Evolutionary conservation across 2,113 vertebrate genomes (phyloP), one percentile per base, ranked within the genome.

Genomic region (Dasyornis broadbenti): DNA sequence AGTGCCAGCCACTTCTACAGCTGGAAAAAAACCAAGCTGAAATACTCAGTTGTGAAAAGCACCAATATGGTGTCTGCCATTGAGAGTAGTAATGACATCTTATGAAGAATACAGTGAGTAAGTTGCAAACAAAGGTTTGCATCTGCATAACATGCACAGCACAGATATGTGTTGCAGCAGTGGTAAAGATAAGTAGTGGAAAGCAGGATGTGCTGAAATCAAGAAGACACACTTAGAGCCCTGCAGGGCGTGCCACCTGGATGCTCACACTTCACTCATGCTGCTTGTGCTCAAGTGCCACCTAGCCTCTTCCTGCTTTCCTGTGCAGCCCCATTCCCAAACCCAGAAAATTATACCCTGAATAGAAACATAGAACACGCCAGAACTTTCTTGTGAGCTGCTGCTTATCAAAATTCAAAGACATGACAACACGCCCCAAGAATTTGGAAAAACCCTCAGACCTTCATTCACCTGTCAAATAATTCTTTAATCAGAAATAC

Each of bases 141-240:
- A 45, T 42, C 37, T 7, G 5, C 33, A 11, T 19, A 52, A 60
- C 2, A 22, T 60, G 40, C 20, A 28, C 7, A 21, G 39, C 28
- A 60, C 45, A 68, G 42, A 40, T 22, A 53, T 6, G 10, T 23
- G 50, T 0, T 53, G 68, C 75, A 78, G 31, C 53, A 79, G 27
- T 18, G 14, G 19, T 60, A 37, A 45, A 80, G 30, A 0, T 6
- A 52, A 52, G 37, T 2, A 52, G 42, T 2, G 11, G 40, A n/a
- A 68, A 76, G 87, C 16, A 88, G 44, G 21, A 59, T 6, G 1
- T 44, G 27, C 75, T 72, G 44, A 53, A 81, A 63, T 33, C 1
- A 14, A 31, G 33, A 56, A 47, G 0, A 3, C 17, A 50, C 15
- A 14, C 35, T 45, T 3, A 1, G 40, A 57, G 35, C 27, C 28